Conservation (phyloP, 64 coral and sea anemone genomes). For the Montipora capricornis region DNA sequence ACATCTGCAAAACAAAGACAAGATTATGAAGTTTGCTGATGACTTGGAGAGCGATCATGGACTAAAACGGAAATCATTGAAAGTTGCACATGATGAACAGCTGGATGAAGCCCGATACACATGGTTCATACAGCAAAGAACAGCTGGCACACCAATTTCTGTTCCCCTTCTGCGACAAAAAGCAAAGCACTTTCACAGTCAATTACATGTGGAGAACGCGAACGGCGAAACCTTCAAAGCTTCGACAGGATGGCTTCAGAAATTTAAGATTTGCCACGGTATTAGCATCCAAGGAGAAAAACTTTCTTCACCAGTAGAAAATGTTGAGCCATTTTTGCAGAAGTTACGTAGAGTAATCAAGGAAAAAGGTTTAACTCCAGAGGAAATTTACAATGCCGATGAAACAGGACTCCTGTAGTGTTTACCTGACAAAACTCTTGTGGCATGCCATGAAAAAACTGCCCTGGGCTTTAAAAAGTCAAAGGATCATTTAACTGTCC, state of each 20-base stretch:
- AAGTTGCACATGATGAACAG: no score
- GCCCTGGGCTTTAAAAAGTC: conserved; percentile 35
- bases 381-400: conserved; percentile 29
- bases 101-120: no score
- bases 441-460: conserved; percentile 44
- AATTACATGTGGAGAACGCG: no score
- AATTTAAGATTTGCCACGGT: conserved; percentile 52
- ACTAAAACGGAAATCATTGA: no score
- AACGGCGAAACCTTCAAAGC: conserved; percentile 8
- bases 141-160: no score
- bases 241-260: conserved; percentile 48
- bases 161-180: no score
- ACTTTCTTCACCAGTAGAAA: conserved; percentile 68
- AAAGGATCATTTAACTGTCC: not conserved
- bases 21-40: no score
- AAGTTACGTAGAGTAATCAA: conserved; percentile 42
- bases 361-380: conserved; percentile 22
- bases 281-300: conserved; percentile 62
- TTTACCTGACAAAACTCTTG: conserved; percentile 43
- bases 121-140: no score
- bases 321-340: conserved; percentile 56
- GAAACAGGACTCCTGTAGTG: conserved; percentile 38
- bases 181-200: no score
- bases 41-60: no score
- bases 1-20: no score